A percentile compares a stretch with the other conserved stretches of the same genome.
These are phyloP conservation scores for Pachydiplax longipennis DNA, from an alignment of 2,888 invertebrate genomes.

Conservation along the genomic window DNA sequence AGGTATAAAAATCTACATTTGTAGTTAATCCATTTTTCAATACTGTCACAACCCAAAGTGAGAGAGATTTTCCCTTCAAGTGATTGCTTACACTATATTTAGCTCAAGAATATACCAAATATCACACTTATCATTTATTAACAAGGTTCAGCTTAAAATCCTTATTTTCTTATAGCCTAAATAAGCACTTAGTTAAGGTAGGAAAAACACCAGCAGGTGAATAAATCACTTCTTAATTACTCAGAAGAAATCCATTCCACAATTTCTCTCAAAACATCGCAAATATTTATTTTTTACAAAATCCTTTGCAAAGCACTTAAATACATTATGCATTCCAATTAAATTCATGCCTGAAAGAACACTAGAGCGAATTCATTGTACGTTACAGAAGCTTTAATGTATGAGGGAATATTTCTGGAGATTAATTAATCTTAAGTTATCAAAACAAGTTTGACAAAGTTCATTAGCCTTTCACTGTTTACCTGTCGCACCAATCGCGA, in stretches of 20 bases:
- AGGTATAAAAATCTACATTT: no score
- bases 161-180: no score
- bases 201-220: neutral
- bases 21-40: no score
- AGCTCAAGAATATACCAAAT: no score
- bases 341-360: constrained; percentile 1
- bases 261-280: constrained; percentile 19
- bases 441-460: neutral
- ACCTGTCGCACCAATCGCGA: neutral
- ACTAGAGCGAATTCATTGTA: constrained; percentile 23
- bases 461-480: neutral
- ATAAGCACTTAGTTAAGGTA: no score
- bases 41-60: no score
- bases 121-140: no score
- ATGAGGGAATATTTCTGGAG: neutral
- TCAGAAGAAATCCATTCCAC: neutral
- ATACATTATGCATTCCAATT: neutral
- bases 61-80: no score
- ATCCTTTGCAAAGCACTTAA: constrained; percentile 14
- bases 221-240: neutral
- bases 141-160: no score
- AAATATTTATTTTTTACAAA: constrained; percentile 34
- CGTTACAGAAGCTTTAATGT: constrained; percentile 16
- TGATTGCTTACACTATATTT: no score
- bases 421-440: neutral